Percentiles rank a stretch among this genome's conserved stretches.
phyloP scores from a whole-genome alignment of 2,797 vertebrate species.

The Crocodylus rhombifer region DNA sequence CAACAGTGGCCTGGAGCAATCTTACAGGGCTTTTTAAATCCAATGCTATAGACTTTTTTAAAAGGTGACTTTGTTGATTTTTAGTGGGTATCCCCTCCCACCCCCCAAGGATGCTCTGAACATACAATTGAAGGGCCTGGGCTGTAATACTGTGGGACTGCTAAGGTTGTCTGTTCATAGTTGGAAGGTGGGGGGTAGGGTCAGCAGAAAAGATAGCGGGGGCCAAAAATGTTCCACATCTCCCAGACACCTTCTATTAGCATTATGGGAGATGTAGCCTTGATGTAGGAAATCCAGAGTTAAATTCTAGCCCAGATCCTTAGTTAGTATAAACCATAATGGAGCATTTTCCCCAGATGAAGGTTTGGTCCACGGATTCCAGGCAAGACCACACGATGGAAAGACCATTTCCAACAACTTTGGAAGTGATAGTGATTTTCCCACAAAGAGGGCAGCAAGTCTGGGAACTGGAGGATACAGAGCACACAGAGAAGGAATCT shows the following conservation, averaged over 20 bases:
- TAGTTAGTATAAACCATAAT: neutral
- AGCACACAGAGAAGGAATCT: neutral
- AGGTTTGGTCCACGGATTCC: neutral
- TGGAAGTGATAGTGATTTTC: neutral
- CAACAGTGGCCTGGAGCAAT: neutral
- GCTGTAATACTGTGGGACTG: rapidly evolving
- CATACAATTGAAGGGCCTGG: neutral
- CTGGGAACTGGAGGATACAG: neutral
- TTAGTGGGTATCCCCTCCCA: neutral
- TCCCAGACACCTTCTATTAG: rapidly evolving
- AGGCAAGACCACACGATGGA: neutral
- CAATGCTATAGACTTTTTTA: rapidly evolving
- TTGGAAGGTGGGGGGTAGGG: neutral
- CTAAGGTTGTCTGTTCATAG: neutral
- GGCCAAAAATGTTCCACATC: neutral
- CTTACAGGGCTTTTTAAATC: neutral
- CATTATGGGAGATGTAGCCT: neutral
- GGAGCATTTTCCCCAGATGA: neutral
- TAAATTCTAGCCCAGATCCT: neutral
- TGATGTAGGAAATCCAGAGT: neutral
- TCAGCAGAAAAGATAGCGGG: neutral
- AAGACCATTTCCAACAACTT: neutral
- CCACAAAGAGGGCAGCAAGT: neutral
- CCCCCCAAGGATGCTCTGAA: neutral
- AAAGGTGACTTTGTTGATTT: neutral